These are phyloP conservation scores for Caenorhabditis remanei DNA, from an alignment of 1,140 invertebrate species.

Conservation along the genomic window DNA sequence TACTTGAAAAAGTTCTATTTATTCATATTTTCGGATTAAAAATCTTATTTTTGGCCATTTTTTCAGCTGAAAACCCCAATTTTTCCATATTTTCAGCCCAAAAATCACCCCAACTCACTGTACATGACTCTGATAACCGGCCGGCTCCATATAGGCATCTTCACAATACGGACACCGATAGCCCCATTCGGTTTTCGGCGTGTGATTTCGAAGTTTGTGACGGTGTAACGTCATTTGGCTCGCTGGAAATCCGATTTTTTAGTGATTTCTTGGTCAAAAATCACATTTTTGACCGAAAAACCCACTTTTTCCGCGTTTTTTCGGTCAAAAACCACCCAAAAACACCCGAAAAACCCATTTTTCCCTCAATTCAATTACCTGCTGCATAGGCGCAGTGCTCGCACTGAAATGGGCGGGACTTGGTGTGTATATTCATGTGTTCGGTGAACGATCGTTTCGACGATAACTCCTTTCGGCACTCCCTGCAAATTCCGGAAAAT, in stretches of 20 bases:
- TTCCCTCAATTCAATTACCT: constrained; percentile 64
- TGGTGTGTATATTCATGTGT: constrained; percentile 74
- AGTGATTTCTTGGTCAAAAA: not conserved
- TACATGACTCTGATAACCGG: constrained; percentile 77
- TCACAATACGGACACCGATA: constrained; percentile 75
- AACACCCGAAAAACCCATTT: not conserved
- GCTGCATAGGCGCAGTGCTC: constrained; percentile 76
- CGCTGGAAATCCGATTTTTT: constrained; percentile 68
- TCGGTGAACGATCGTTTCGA: constrained; percentile 76
- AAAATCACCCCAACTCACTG: constrained; percentile 66
- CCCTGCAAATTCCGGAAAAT: constrained; percentile 37
- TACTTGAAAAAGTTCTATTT: no score
- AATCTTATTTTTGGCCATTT: not conserved
- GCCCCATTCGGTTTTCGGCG: constrained; percentile 71
- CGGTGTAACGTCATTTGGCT: constrained; percentile 77
- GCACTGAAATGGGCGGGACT: constrained; percentile 73
- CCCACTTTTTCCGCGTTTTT: no score
- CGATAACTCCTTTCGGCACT: constrained; percentile 72
- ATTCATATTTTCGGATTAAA: not conserved
- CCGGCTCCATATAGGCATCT: constrained; percentile 76
- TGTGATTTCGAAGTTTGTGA: constrained; percentile 75
- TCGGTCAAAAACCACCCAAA: no score
- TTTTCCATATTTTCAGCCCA: not conserved
- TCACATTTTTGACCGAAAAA: no score
- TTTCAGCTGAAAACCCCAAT: not conserved